Base-by-base conservation (phyloP, 2,888 invertebrate species). In the Eupithecia subumbrata region DNA sequence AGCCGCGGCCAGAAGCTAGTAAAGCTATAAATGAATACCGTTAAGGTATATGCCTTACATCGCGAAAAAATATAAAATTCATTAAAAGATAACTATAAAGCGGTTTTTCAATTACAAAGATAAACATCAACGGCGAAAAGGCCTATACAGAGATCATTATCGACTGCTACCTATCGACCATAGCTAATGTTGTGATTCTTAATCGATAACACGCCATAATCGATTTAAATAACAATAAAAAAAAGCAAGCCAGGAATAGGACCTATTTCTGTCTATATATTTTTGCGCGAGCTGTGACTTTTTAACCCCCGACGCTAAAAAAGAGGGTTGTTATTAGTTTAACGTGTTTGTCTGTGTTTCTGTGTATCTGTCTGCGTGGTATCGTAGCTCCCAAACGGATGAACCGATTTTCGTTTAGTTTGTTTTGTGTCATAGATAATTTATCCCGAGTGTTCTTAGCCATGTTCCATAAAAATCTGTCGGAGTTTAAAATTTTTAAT, bases 71-170 rank as follows among this genome's bases (percentile, higher is more conserved):
- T 40, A 68, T 18, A 67, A 43, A 22, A n/a, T 68, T 68, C 16
- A 68, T 68, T 68, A 68, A 45, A 68, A 68, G 66, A 67, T 67
- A 67, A 34, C 18, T 37, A 22, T 5, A 67, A 68, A 68, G 43
- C 40, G 43, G 43, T 76, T 84, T 84, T 87, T 88, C 87, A 87
- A 89, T 89, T 88, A 89, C 83, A 77, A 69, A 85, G 87, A 87
- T 88, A 85, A 76, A 78, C 83, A 88, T 87, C 87, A 83, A 83
- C 48, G 83, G 84, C 83, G 84, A 81, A 83, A 81, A 82, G 81
- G 79, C 82, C 82, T 82, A 84, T 84, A 84, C 83, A 76, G 81
- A 78, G 85, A 85, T 87, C 72, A 64, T 37, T 82, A 85, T 85
- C 67, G 12, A 22, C 68, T 40, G 66, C 40, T 68, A n/a, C n/a